Base-by-base conservation (phyloP, 2,113 vertebrate species). In the Marmota monax region DNA sequence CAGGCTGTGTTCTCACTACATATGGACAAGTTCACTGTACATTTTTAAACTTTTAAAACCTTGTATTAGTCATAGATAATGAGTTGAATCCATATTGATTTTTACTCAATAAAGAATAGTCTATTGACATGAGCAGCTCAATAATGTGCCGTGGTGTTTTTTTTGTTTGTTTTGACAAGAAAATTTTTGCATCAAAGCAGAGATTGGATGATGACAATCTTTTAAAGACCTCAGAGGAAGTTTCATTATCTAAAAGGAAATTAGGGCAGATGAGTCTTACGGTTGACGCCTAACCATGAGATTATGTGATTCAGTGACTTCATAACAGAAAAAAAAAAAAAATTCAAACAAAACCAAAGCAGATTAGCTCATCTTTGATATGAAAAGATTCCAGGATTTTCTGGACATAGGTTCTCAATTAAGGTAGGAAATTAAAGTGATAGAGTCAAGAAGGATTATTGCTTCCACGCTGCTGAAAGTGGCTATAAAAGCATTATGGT, bases 291-390 rank as follows among this genome's bases (percentile, higher is more conserved):
- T 61, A 79, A 48, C 25, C 34, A 25, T 84, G 48, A 74, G 23
- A 79, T 93, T 37, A 63, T n/a, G 7, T 89, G 69, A 93, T 70
- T 88, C 42, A 74, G 37, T n/a, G 27, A 85, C 63, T 94, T 90
- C 77, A 69, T 63, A 7, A 37, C 18, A 84, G 32, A 79, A 69
- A 87, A 92, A 45, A 45, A 42, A 86, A 78, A 42, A 34, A 13
- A 51, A 63, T 61, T 91, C 76, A 58, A 94, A 76, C 11, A 34
- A 67, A 82, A 77, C 18, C 17, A 51, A 88, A 37, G 12, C 16
- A 42, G 34, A 29, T 11, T 94, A 74, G 6, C 20, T 92, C 27
- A 29, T 42, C 32, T 92, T 53, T 92, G 32, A 89, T 17, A 42
- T 83, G 5, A 67, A 83, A 48, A n/a, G 48, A 37, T 67, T 29